These are phyloP conservation scores for Portunus trituberculatus DNA, from an alignment of 1,140 invertebrate genomes.

Conservation along the genomic window DNA sequence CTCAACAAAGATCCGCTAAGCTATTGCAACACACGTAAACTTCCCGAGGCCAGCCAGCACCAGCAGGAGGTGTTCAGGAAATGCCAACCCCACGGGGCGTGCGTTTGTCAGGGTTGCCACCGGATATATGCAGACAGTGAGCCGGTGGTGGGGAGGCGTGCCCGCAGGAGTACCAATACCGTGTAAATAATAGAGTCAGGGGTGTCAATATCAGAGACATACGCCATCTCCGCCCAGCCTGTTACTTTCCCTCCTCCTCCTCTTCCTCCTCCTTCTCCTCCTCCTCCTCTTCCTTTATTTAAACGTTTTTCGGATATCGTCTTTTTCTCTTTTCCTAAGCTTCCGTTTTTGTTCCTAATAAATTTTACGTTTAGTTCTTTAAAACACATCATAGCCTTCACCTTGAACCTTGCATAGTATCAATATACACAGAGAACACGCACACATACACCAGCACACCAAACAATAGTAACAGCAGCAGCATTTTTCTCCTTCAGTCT, in stretches of 20 bases:
- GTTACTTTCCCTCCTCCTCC: background rate
- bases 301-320: too few relatives aligned
- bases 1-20: too few relatives aligned
- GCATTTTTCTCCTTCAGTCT: too few relatives aligned
- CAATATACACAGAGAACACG: too few relatives aligned
- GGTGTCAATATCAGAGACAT: background rate
- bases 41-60: too few relatives aligned
- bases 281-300: background rate
- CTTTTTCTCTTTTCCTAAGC: background rate
- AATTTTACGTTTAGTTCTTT: too few relatives aligned
- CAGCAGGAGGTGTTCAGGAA: background rate
- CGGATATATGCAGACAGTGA: background rate
- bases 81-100: background rate
- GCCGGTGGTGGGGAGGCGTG: background rate
- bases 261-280: background rate
- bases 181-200: constrained; percentile 1
- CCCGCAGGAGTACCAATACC: background rate
- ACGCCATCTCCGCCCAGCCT: background rate
- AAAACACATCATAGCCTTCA: too few relatives aligned
- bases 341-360: too few relatives aligned
- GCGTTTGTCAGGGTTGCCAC: background rate
- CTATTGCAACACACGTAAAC: too few relatives aligned
- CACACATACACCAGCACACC: too few relatives aligned
- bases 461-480: too few relatives aligned
- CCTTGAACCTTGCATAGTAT: too few relatives aligned